phyloP scores from a whole-genome alignment of 2,888 invertebrate species.

The Mythimna loreyi region DNA sequence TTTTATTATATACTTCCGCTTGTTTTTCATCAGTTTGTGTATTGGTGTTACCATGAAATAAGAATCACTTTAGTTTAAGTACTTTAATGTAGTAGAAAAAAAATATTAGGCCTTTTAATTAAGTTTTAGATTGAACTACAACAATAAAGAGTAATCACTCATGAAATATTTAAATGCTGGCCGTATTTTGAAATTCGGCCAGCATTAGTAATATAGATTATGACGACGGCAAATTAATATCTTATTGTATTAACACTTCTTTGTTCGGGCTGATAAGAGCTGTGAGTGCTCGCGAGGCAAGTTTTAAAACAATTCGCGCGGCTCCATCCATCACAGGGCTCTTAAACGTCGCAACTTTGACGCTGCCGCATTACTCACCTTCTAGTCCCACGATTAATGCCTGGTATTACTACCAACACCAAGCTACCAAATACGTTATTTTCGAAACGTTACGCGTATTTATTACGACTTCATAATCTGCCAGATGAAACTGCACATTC shows the following conservation, averaged over 20 bases:
- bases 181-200: no score
- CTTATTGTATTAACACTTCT: conserved; percentile 42
- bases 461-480: conserved; percentile 71
- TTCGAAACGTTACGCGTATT: conserved; percentile 59
- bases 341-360: conserved; percentile 78
- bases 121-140: no score
- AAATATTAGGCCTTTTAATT: no score
- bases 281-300: conserved; percentile 13
- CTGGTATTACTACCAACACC: conserved; percentile 44
- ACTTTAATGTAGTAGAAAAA: no score
- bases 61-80: no score
- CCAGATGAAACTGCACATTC: conserved; percentile 67
- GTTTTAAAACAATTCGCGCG: conserved; percentile 63
- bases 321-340: conserved; percentile 77
- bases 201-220: not conserved
- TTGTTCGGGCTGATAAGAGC: conserved; percentile 15
- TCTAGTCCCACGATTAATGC: conserved; percentile 64
- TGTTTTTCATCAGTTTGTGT: not conserved
- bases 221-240: conserved; percentile 9
- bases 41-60: no score
- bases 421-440: conserved; percentile 56
- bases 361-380: conserved; percentile 74
- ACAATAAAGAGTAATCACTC: no score
- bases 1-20: no score
- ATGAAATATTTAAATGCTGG: no score